These are phyloP conservation scores for Calliopsis andreniformis DNA, from an alignment of 1,140 invertebrate species.

Conservation along the genomic window DNA sequence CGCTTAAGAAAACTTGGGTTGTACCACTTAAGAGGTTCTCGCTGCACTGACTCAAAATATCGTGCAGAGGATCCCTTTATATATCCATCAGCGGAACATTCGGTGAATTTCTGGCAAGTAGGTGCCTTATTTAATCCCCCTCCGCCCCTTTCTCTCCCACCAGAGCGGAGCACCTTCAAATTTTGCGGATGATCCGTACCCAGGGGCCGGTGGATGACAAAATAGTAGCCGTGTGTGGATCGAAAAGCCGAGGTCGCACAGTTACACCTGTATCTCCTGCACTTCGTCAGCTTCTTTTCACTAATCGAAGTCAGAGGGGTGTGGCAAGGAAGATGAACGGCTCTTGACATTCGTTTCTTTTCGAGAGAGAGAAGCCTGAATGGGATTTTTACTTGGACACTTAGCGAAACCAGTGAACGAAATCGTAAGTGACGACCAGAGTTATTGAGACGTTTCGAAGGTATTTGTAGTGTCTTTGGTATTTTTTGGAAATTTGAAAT, in stretches of 20 bases:
- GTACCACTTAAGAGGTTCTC: conserved; percentile 35
- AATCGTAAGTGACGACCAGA: too few species aligned
- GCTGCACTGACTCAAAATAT: conserved; percentile 60
- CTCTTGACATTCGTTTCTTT: too few species aligned
- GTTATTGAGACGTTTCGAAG: too few species aligned
- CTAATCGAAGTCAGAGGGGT: not conserved
- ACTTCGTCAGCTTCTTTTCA: not conserved
- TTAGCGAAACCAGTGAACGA: not conserved
- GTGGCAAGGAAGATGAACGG: too few species aligned
- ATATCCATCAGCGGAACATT: conserved; percentile 63
- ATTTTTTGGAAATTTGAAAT: too few species aligned
- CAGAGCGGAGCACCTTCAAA: conserved; percentile 36
- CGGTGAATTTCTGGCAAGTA: conserved; percentile 55
- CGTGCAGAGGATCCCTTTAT: conserved; percentile 59
- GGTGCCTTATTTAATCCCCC: conserved; percentile 57
- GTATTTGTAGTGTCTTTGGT: too few species aligned
- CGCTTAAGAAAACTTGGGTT: not conserved
- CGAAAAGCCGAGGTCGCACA: not conserved
- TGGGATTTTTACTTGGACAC: too few species aligned
- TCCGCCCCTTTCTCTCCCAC: conserved; percentile 41
- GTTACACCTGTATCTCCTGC: not conserved
- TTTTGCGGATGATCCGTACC: conserved; percentile 51
- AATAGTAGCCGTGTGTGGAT: not conserved
- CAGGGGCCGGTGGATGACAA: not conserved
- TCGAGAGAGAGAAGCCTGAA: too few species aligned